Evolutionary conservation across 2,888 invertebrate genomes (phyloP), one percentile per base, ranked within the genome.

Genomic region (Lysandra bellargus): DNA sequence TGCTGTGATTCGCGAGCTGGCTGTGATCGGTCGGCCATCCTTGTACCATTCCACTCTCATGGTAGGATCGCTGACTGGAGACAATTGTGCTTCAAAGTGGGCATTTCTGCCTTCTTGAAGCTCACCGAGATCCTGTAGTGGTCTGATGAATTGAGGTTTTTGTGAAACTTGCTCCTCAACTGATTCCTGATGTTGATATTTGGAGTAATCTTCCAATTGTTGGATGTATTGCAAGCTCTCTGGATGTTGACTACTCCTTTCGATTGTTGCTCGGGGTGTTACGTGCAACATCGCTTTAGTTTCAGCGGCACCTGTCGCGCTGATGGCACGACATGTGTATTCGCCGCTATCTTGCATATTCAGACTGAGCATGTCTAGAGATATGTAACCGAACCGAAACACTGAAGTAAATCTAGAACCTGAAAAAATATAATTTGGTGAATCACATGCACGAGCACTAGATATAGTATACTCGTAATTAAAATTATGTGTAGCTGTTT

Each of bases 361-460:
- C 80, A 98, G 96, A 93, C 98, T 97, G 85, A 99, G 96, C 88
- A 99, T 96, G 89, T 99, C 98, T 85, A 99, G 95, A 84, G 99
- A 98, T 86, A 99, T 99, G 90, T 98, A 99, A 85, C 99, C 99
- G 94, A 99, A 99, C 90, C 99, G 98, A 95, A 99, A 98, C 88
- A 98, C 97, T 83, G 98, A 97, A 87, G 98, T 98, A 89, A 98
- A 98, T 88, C 99, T 97, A 84, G 99, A 99, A 95, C 99, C 99
- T 99, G 85, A 44, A 89, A 92, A 78, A 73, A 80, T 64, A 78
- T 23, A 23, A 23, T 23, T 23, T 23, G 23, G 23, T 23, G 23
- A 23, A 23, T 23, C 23, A 23, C 23, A 23, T 23, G 23, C 23
- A 23, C 23, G 23, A 23, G 23, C 23, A 23, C 23, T 23, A 23